These are phyloP conservation scores for Agriopis marginaria DNA, from an alignment of 2,888 invertebrate genomes.

Conservation along the genomic window DNA sequence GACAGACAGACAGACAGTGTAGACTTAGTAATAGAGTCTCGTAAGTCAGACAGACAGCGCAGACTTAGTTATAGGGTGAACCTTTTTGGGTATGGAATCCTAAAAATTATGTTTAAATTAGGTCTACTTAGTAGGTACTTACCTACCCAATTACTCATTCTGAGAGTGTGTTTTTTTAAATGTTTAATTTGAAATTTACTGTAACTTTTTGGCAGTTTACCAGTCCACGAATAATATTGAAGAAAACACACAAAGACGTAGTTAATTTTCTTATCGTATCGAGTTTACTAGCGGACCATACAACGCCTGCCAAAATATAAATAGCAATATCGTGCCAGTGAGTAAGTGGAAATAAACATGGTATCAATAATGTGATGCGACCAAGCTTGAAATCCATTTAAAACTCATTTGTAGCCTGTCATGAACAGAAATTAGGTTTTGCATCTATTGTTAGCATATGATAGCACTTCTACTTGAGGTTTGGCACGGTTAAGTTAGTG, in stretches of 20 bases:
- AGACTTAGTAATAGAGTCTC: too few relatives aligned
- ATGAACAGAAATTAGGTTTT: conserved; percentile 33
- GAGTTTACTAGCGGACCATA: conserved; percentile 5
- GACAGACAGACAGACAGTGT: too few relatives aligned
- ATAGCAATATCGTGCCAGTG: conserved; percentile 21
- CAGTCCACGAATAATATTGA: conserved; percentile 16
- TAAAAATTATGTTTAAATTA: too few relatives aligned
- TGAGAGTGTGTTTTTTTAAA: not conserved
- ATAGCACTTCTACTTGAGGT: not conserved
- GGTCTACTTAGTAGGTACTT: too few relatives aligned
- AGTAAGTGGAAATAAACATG: conserved; percentile 2
- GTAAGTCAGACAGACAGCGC: too few relatives aligned
- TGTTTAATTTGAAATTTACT: not conserved
- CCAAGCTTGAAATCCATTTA: conserved; percentile 33
- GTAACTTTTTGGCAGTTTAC: conserved; percentile 19
- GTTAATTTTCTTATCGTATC: conserved; percentile 13
- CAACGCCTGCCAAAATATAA: conserved; percentile 32
- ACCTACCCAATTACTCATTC: too few relatives aligned
- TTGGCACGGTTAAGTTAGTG: not conserved
- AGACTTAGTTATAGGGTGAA: too few relatives aligned
- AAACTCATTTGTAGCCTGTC: conserved; percentile 38
- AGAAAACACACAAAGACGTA: conserved; percentile 4
- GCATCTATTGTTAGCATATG: conserved; percentile 18
- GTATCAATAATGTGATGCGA: conserved; percentile 27
- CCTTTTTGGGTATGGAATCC: too few relatives aligned